A percentile compares a stretch with the other conserved stretches of the same genome.
Conservation (phyloP, 2,113 vertebrate species). For the Donacobius atricapilla region DNA sequence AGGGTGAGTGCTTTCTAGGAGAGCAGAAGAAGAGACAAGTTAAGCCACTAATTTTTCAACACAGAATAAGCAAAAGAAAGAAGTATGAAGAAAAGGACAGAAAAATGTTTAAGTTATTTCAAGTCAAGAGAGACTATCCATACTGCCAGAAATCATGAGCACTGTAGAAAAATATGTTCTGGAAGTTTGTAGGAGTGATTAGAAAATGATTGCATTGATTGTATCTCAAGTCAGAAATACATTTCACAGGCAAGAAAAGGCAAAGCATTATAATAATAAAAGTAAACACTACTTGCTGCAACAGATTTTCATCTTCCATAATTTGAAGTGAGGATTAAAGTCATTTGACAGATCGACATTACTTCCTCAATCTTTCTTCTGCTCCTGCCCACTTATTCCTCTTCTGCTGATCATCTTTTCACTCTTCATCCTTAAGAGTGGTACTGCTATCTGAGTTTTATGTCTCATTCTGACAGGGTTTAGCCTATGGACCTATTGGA, state of each 20-base stretch:
- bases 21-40: not conserved
- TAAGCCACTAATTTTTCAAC: not conserved
- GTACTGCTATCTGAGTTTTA: not conserved
- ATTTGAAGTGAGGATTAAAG: not conserved
- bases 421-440: not conserved
- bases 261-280: not conserved
- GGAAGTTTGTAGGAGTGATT: not conserved
- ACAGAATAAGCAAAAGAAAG: not conserved
- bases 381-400: not conserved
- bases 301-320: not conserved
- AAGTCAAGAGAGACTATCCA: not conserved
- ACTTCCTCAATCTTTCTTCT: not conserved
- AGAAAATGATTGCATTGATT: not conserved
- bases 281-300: not conserved
- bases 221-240: not conserved
- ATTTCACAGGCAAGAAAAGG: not conserved
- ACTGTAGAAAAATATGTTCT: not conserved
- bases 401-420: not conserved
- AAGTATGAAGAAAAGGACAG: not conserved
- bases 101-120: not conserved
- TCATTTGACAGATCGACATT: not conserved
- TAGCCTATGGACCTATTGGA: not conserved
- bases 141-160: not conserved
- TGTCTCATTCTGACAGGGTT: not conserved
- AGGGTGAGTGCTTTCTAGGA: not conserved